Percentiles rank a stretch among this genome's conserved stretches.
These are phyloP conservation scores for Oryzias celebensis DNA, from an alignment of 2,113 vertebrate genomes.

Conservation along the genomic window DNA sequence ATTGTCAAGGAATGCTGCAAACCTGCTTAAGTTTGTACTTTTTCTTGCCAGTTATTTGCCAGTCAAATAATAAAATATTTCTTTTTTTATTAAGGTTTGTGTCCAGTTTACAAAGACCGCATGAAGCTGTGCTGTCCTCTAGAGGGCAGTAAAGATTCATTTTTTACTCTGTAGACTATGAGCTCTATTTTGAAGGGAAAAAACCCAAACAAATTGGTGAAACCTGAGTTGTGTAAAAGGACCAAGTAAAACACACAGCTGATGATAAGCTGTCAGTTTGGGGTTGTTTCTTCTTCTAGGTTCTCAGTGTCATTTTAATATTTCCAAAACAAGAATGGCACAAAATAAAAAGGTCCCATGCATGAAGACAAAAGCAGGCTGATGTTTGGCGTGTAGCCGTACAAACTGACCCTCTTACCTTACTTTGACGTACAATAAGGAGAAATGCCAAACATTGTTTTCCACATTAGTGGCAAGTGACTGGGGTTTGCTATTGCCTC, in stretches of 20 bases:
- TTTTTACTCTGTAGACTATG: too few species aligned
- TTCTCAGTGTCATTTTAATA: constrained; percentile 3
- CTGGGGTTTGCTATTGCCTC: constrained; percentile 2
- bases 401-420: constrained; percentile 16
- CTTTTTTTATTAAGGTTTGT: constrained; percentile 34
- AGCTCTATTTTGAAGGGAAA: too few species aligned
- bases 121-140: constrained; percentile 37
- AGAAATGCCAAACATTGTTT: constrained; percentile 52
- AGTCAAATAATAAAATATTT: constrained; percentile 62
- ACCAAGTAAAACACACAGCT: constrained; percentile 20
- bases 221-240: constrained; percentile 40
- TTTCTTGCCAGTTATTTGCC: constrained; percentile 19
- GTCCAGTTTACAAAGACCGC: constrained; percentile 15
- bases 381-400: constrained; percentile 5
- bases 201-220: constrained; percentile 9
- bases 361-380: not conserved
- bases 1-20: not conserved
- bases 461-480: not conserved
- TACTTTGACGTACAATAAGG: constrained; percentile 46
- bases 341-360: not conserved
- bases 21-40: not conserved
- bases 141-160: constrained; percentile 49
- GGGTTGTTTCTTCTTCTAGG: not conserved
- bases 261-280: constrained; percentile 15
- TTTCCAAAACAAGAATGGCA: constrained; percentile 13